Percentiles rank a stretch among this genome's conserved stretches.
These are phyloP conservation scores for Nipponia nippon DNA, from an alignment of 2,113 vertebrate species.

Conservation along the genomic window DNA sequence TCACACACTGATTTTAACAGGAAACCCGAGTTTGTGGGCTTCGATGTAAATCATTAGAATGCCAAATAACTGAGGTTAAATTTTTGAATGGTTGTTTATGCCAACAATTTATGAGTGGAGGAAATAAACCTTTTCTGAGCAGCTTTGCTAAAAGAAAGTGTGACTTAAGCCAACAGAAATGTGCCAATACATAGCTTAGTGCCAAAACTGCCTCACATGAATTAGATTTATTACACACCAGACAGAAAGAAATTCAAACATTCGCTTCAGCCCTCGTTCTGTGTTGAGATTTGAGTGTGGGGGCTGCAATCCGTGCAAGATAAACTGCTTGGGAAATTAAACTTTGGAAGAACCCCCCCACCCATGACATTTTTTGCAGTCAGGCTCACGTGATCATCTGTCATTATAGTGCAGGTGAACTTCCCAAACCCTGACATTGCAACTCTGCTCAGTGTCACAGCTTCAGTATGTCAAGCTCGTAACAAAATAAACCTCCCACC, in stretches of 20 bases:
- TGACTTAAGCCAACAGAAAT: constrained; percentile 50
- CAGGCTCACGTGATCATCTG: not conserved
- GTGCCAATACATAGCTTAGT: constrained; percentile 35
- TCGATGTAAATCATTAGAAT: constrained; percentile 1
- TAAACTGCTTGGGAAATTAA: constrained; percentile 38
- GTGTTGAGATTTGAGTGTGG: not conserved
- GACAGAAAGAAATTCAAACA: constrained; percentile 33
- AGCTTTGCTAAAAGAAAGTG: constrained; percentile 46
- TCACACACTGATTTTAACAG: not conserved
- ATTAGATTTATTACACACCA: constrained; percentile 50
- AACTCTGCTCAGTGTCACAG: constrained; percentile 54
- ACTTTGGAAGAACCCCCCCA: not conserved
- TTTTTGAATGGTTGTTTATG: constrained; percentile 41
- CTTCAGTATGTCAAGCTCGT: not conserved
- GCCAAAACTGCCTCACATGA: constrained; percentile 43
- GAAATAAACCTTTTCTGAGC: constrained; percentile 49
- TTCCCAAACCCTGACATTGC: constrained; percentile 8
- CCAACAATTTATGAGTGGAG: constrained; percentile 16
- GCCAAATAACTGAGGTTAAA: constrained; percentile 43
- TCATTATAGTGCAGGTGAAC: constrained; percentile 8
- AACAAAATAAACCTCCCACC: constrained; percentile 39
- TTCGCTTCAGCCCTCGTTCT: not conserved
- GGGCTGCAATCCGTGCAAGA: not conserved
- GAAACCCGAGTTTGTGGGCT: not conserved
- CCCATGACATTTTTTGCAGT: not conserved